A percentile compares a stretch with the other conserved stretches of the same genome.
Conservation (phyloP, 2,888 invertebrate species). For the Tachina lurida region DNA sequence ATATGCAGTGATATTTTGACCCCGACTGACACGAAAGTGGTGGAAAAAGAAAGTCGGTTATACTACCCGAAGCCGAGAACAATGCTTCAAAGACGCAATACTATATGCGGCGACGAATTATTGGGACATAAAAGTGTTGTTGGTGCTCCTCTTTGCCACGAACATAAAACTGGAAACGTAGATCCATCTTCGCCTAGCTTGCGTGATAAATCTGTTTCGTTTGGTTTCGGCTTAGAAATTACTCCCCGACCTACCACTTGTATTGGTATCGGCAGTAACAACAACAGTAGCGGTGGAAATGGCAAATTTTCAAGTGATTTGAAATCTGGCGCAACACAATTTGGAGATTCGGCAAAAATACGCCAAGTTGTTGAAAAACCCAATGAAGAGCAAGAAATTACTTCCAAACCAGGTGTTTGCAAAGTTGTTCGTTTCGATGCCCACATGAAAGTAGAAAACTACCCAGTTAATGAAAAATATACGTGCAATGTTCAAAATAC, state of each 20-base stretch:
- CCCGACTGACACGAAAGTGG: conserved; percentile 82
- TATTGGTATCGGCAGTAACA: conserved; percentile 85
- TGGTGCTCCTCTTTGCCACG: conserved; percentile 87
- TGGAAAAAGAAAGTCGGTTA: conserved; percentile 84
- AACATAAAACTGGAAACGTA: conserved; percentile 85
- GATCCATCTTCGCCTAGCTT: conserved; percentile 85
- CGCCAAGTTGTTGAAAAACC: conserved; percentile 74
- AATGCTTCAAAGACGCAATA: conserved; percentile 91
- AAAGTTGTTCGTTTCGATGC: conserved; percentile 83
- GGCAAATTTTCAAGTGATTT: conserved; percentile 71
- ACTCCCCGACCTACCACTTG: conserved; percentile 88
- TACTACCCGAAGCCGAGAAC: conserved; percentile 90
- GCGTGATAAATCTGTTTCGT: conserved; percentile 90
- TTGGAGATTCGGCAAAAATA: conserved; percentile 75
- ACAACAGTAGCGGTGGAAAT: conserved; percentile 72
- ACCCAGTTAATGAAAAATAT: conserved; percentile 81
- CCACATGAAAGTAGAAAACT: conserved; percentile 81
- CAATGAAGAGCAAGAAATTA: conserved; percentile 66
- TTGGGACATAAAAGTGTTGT: conserved; percentile 78
- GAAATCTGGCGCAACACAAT: conserved; percentile 69
- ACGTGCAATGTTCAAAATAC: conserved; percentile 83
- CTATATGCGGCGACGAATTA: conserved; percentile 93
- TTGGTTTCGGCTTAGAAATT: conserved; percentile 89
- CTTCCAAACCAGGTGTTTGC: conserved; percentile 81
- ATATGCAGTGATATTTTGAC: conserved; percentile 85